These are phyloP conservation scores for Pseudomugil gertrudae DNA, from an alignment of 2,797 vertebrate genomes.

Conservation along the genomic window DNA sequence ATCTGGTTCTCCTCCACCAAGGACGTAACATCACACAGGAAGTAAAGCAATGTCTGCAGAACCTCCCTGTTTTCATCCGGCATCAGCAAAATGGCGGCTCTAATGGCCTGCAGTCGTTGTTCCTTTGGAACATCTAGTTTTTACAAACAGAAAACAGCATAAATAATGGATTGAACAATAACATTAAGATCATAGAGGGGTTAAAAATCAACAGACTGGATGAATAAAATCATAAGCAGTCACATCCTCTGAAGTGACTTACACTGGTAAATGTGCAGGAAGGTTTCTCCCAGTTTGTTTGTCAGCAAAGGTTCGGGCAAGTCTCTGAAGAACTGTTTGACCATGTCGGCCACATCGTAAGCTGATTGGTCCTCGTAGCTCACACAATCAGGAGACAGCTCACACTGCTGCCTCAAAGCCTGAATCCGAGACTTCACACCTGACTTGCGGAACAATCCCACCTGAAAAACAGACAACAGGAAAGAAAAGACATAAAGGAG, in stretches of 20 bases:
- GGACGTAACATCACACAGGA: conserved; percentile 90
- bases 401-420: conserved; percentile 93
- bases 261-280: conserved; percentile 99
- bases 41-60: conserved; percentile 91
- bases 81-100: conserved; percentile 94
- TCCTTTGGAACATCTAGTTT: conserved; percentile 92
- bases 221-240: not conserved
- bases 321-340: conserved; percentile 98
- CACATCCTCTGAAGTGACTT: conserved; percentile 61
- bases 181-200: not conserved
- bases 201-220: not conserved
- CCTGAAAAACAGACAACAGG: conserved; percentile 73
- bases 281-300: conserved; percentile 96
- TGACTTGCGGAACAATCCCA: conserved; percentile 96
- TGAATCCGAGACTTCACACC: conserved; percentile 98
- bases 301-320: conserved; percentile 95
- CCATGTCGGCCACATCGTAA: conserved; percentile 97
- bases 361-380: conserved; percentile 94
- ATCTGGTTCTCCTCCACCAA: conserved; percentile 96
- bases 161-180: not conserved
- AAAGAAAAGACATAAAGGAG: not conserved
- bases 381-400: conserved; percentile 88
- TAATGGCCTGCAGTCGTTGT: conserved; percentile 90
- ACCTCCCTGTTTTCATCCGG: conserved; percentile 95
- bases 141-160: not conserved